Evolutionary conservation across 1,140 invertebrate genomes (phyloP), one percentile per base, ranked within the genome.

Genomic region (Belonocnema kinseyi): DNA sequence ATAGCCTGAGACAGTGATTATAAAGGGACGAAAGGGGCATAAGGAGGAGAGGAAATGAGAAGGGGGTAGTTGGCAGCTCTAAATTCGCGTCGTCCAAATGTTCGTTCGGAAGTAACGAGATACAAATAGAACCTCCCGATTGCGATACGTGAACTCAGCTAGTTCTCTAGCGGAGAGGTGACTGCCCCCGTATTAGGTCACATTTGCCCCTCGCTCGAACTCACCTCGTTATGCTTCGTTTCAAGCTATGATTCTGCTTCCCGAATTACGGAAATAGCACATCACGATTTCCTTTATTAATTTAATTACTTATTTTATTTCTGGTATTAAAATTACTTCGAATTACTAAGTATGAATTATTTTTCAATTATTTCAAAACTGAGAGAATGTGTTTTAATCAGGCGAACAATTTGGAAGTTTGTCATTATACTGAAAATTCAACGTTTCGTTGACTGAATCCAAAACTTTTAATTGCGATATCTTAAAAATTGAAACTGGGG

Each of bases 111-210:
- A 89, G 86, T 88, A 88, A 88, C 85, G 83, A 88, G 86, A 88
- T 88, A 88, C 87, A 87, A 88, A 88, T 88, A 88, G 86, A 88
- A 87, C 82, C 82, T 84, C 81, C 82, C 83, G 82, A 84, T 85
- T 83, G 84, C 78, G 76, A 78, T 79, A 74, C 77, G 72, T 77
- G 83, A 76, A 81, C 77, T 58, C 50, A 52, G 56, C 76, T 76
- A 73, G 54, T 74, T 77, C 66, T 76, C 71, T 78, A 70, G 79
- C 17, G 70, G 54, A 71, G 76, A 82, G 85, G 84, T 87, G 85
- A 85, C 83, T 87, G 85, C 78, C 85, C 84, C 82, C 80, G 82
- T 84, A 87, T 85, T 87, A 83, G 85, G 85, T 87, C 85, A 86
- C 82, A 84, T 81, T 85, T 79, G 80, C 79, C 76, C 79, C 82